Base-by-base conservation (phyloP, 1,140 invertebrate genomes). In the Bacillus rossius region DNA sequence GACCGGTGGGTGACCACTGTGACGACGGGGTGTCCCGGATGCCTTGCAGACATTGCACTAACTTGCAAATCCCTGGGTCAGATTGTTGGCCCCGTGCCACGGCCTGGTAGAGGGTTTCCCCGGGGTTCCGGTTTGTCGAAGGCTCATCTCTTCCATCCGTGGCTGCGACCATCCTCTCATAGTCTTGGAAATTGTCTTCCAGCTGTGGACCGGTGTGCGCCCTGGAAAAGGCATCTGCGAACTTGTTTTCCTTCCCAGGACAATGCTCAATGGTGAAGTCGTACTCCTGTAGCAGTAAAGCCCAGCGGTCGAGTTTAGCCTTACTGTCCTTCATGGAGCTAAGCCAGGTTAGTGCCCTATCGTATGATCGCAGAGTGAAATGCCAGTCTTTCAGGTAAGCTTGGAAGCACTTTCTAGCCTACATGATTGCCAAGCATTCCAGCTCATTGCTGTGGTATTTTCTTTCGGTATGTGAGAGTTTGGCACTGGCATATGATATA, bases 391-490 rank as follows among this genome's bases (percentile, higher is more conserved):
- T 66, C 10, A 72, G 57, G 49, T 68, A 70, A 0, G 23, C 60
- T 13, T 62, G 52, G 51, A 66, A 73, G 8, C 47, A 52, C 38
- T 67, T 65, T 8, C 71, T 57, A 0, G 65, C 68, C 70, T 70
- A 72, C 0, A 73, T 42, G 0, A 70, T 41, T 0, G 69, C 69
- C n/a, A 45, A n/a, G n/a, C 3, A 45, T 45, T 45, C 42, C 20
- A 8, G 16, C n/a, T 45, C 42, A 22, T 50, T 7, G 14, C n/a
- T 20, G 25, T 50, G 48, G n/a, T 50, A 50, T n/a, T 23, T 17
- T 4, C 17, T 7, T 45, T 45, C 42, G 16, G 42, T 45, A 4
- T 7, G 16, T 3, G 42, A 45, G 5, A 45, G 16, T 45, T 45
- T 45, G 8, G 42, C 42, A 22, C 42, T 45, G 3, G 14, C 14